Percentiles rank a stretch among this genome's conserved stretches.
These are phyloP conservation scores for Micromys minutus DNA, from an alignment of 2,113 vertebrate species.

Conservation along the genomic window DNA sequence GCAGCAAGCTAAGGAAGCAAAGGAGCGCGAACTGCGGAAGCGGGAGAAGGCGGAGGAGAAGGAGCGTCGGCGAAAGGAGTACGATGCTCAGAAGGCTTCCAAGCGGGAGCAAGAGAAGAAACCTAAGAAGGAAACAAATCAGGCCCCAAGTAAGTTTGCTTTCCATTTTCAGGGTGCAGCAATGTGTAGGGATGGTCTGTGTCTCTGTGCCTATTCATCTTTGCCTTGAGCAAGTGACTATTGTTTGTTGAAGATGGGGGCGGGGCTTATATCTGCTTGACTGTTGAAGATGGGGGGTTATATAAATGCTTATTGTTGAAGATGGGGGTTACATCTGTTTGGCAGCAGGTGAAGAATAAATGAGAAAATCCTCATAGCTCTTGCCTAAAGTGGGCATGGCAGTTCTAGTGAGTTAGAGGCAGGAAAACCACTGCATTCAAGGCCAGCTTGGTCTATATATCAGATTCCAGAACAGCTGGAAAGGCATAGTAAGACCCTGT, in stretches of 20 bases:
- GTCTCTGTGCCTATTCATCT: not conserved
- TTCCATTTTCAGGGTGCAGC: not conserved
- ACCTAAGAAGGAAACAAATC: constrained; percentile 86
- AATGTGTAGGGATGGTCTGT: not conserved
- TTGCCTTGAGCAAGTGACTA: not conserved
- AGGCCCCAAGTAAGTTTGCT: constrained; percentile 87
- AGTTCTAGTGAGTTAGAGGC: not conserved
- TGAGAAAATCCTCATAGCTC: not conserved
- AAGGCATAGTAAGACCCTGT: not conserved
- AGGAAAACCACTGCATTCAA: no score
- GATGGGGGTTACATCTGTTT: not conserved
- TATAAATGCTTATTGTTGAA: not conserved
- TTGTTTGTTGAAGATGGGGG: not conserved
- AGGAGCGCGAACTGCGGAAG: constrained; percentile 92
- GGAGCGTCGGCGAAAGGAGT: constrained; percentile 94
- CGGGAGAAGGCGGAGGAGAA: constrained; percentile 97
- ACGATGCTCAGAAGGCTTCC: constrained; percentile 92
- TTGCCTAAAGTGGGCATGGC: not conserved
- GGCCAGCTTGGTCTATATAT: not conserved
- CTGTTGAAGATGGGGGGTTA: no score
- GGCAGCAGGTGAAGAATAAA: not conserved
- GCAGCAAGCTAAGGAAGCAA: constrained; percentile 92
- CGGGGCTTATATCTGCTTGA: no score
- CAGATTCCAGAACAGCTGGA: not conserved
- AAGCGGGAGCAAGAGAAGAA: constrained; percentile 91